These are phyloP conservation scores for Geopemphigus sp. DNA, from an alignment of 1,140 invertebrate species.

Conservation along the genomic window DNA sequence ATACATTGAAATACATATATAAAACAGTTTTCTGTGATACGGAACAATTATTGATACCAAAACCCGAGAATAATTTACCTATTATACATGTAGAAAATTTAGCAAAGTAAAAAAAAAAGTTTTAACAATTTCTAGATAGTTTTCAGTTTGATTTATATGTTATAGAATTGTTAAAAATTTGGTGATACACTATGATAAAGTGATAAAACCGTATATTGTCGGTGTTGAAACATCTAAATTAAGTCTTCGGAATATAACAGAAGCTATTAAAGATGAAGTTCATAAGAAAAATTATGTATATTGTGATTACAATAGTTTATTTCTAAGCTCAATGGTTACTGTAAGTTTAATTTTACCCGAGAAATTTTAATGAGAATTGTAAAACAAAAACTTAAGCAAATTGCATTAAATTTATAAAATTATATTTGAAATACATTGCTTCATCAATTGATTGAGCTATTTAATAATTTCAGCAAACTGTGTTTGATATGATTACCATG, in stretches of 20 bases:
- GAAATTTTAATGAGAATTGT: background rate
- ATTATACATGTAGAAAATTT: constrained; percentile 44
- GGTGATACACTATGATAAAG: constrained; percentile 17
- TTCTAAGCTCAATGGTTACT: background rate
- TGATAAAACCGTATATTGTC: constrained; percentile 6
- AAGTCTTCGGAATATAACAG: constrained; percentile 38
- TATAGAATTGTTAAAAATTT: constrained; percentile 45
- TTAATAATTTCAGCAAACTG: constrained; percentile 26
- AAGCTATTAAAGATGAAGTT: constrained; percentile 28
- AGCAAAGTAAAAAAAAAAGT: constrained; percentile 7
- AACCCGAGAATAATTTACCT: constrained; percentile 29
- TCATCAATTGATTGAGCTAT: too few species aligned
- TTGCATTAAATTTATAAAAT: background rate
- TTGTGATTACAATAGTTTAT: constrained; percentile 39
- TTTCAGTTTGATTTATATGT: background rate
- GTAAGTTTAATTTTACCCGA: constrained; percentile 13
- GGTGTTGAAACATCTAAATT: constrained; percentile 27
- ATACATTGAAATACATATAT: constrained; percentile 31
- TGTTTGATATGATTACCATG: constrained; percentile 34
- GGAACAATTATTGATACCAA: constrained; percentile 26
- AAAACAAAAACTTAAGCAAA: background rate
- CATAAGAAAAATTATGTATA: constrained; percentile 23
- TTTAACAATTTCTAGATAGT: background rate
- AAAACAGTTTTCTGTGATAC: background rate
- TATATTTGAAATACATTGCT: too few species aligned